Percentiles rank a stretch among this genome's conserved stretches.
phyloP scores from a whole-genome alignment of 2,888 invertebrate genomes.

The Morpho helenor region DNA sequence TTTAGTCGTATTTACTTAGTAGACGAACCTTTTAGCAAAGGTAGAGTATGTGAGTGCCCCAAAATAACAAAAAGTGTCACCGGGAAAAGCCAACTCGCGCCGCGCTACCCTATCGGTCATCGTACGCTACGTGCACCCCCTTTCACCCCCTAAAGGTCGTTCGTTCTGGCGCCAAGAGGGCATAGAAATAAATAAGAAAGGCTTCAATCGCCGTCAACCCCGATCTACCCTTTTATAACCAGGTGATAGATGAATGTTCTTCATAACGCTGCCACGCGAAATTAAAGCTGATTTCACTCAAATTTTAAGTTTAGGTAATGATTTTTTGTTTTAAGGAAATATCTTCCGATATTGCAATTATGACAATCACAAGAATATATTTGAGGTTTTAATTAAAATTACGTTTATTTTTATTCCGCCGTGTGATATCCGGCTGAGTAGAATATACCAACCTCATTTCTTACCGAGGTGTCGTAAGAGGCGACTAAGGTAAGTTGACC shows the following conservation, averaged over 20 bases:
- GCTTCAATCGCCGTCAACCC: slow-evolving; percentile 65
- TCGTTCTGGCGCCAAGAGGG: slow-evolving; percentile 56
- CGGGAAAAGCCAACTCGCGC: slow-evolving; percentile 32
- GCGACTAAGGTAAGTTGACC: no score
- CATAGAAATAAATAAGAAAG: slow-evolving; percentile 67
- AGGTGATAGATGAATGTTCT: slow-evolving; percentile 67
- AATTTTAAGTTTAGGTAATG: slow-evolving; percentile 1
- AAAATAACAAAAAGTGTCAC: slow-evolving; percentile 28
- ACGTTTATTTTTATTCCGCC: no score
- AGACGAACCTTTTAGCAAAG: not conserved
- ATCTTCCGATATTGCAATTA: no score
- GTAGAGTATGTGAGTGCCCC: slow-evolving; percentile 12
- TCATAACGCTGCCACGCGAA: slow-evolving; percentile 34
- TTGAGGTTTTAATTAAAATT: no score
- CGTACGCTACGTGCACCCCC: slow-evolving; percentile 42
- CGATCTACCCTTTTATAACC: slow-evolving; percentile 66
- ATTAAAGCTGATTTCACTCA: slow-evolving; percentile 12
- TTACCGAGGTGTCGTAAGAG: no score
- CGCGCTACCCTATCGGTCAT: slow-evolving; percentile 61
- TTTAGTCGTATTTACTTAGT: not conserved
- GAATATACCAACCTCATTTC: no score
- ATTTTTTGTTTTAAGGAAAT: no score
- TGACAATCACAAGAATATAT: no score
- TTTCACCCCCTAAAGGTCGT: slow-evolving; percentile 54
- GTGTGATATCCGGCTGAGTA: no score